Conservation (phyloP, 1,140 invertebrate genomes). For the Halesus radiatus region DNA sequence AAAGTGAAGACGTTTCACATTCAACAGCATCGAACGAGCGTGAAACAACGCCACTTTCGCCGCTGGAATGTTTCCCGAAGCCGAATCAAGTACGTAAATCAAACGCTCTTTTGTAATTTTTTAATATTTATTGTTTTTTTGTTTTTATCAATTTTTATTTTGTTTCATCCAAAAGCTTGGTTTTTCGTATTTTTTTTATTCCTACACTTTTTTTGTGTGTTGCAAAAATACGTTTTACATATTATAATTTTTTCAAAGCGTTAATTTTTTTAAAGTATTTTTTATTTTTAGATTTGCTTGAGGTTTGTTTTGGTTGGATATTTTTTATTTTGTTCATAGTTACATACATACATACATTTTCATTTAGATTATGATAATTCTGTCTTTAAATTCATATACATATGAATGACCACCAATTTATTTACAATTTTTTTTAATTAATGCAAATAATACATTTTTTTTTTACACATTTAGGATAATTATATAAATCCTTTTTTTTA, state of each 20-base stretch:
- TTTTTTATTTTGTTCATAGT: background rate
- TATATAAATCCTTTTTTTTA: too few relatives aligned
- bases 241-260: background rate
- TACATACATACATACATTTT: background rate
- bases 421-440: too few relatives aligned
- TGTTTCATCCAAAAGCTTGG: constrained; percentile 33
- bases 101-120: background rate
- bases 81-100: constrained; percentile 61
- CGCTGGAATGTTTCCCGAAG: constrained; percentile 59
- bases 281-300: background rate
- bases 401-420: too few relatives aligned
- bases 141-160: constrained; percentile 40
- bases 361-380: background rate
- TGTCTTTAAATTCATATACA: background rate
- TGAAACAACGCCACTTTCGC: constrained; percentile 2
- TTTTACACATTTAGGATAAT: too few relatives aligned
- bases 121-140: constrained; percentile 10
- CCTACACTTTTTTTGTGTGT: constrained; percentile 9
- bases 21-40: constrained; percentile 18
- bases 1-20: constrained; percentile 38
- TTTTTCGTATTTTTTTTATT: constrained; percentile 1
- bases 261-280: background rate
- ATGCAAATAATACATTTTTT: too few relatives aligned
- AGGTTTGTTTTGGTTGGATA: background rate
- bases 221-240: background rate